Evolutionary conservation across 2,797 vertebrate genomes (phyloP).

Genomic region (Momotus momota): DNA sequence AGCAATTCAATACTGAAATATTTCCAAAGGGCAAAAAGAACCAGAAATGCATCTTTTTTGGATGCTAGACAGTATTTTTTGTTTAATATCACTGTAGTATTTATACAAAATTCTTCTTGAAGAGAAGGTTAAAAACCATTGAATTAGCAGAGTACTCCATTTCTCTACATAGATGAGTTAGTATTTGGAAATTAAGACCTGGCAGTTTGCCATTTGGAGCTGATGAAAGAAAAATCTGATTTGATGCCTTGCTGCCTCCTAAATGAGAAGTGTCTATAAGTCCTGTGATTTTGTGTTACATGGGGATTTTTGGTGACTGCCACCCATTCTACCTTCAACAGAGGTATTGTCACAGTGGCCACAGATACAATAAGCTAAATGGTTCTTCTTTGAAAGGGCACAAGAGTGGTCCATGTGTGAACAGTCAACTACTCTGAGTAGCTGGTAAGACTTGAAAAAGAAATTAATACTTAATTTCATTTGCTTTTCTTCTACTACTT

Average conservation of each 20-base stretch:
- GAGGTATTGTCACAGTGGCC: neutral
- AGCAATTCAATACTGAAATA: neutral
- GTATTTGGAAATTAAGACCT: neutral
- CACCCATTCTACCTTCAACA: neutral
- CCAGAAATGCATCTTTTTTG: neutral
- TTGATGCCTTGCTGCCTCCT: neutral
- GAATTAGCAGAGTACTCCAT: neutral
- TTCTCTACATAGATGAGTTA: neutral
- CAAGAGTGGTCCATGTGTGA: neutral
- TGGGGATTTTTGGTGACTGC: neutral
- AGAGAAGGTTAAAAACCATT: neutral
- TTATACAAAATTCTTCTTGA: neutral
- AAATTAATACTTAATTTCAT: neutral
- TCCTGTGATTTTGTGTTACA: neutral
- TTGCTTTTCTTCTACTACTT: neutral
- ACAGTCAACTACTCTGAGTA: neutral
- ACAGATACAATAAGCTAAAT: neutral
- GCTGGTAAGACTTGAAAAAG: neutral
- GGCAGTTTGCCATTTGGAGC: neutral
- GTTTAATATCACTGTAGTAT: neutral
- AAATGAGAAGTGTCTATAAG: neutral
- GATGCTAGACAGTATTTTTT: neutral
- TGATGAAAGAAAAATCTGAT: neutral
- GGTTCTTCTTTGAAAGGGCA: neutral
- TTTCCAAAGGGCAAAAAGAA: neutral